Evolutionary conservation across 2,888 invertebrate species (phyloP), one percentile per base, ranked within the genome.

Genomic region (Osmoderma eremita): DNA sequence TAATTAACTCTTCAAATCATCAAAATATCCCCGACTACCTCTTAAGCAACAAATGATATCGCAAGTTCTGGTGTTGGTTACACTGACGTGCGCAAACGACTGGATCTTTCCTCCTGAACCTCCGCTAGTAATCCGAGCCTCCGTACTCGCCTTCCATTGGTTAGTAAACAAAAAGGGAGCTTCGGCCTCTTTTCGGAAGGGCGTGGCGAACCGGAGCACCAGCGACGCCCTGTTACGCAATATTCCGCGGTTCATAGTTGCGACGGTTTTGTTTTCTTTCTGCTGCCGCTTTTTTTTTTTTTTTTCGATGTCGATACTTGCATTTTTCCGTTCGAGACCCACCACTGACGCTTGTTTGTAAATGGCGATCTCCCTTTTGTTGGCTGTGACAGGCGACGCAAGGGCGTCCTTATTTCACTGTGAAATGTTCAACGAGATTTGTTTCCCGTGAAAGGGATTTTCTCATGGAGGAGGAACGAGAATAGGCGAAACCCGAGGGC

Each of bases 61-160:
- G 39, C 22, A 20, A 15, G 12, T 20, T 48, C 13, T 48, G 69
- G 62, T 72, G 72, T 72, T 72, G 39, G 63, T 71, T 42, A 69
- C 58, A 63, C 73, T 72, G 72, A 67, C 71, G 77, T 78, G 77
- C 77, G 78, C 78, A 77, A 75, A 75, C 74, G 74, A 79, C 79
- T 79, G 77, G 72, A 75, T 41, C 64, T 58, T 49, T 56, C 39
- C 15, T 65, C 50, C 36, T 48, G 61, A 53, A 17, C 42, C 45
- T 56, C 42, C 53, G 30, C 64, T 36, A 56, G 63, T 39, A 63
- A 66, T 66, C 56, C 65, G 61, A 63, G 45, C 63, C 66, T 50
- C 41, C 65, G 67, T 62, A 17, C 64, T 36, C 53, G 18, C 15
- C 56, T 48, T 54, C 53, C 65, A 56, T 58, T 67, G 71, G 63